Conservation (phyloP, 2,888 invertebrate genomes). For the Liopterus haemorrhoidalis region DNA sequence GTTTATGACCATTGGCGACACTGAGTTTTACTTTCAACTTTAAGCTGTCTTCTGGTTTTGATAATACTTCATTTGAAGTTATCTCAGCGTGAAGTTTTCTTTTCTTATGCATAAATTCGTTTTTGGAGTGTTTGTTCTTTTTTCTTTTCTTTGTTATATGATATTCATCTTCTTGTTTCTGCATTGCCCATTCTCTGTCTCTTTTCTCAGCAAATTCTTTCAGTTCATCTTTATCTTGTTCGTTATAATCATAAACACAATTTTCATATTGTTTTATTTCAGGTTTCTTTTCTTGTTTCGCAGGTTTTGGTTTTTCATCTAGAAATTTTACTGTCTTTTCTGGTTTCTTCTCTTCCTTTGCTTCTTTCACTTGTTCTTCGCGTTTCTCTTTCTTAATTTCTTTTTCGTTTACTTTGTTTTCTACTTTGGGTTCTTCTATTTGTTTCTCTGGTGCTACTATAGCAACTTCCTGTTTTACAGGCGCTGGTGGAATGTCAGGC, state of each 20-base stretch:
- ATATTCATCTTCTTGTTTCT: conserved; percentile 40
- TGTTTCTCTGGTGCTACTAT: too few species aligned
- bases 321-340: conserved; percentile 13
- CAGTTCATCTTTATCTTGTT: conserved; percentile 44
- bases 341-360: conserved; percentile 1
- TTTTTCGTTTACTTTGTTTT: too few species aligned
- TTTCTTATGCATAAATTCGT: conserved; percentile 47
- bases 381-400: conserved; percentile 10
- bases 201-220: conserved; percentile 44
- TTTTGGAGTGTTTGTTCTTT: conserved; percentile 53
- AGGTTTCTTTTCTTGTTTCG: conserved; percentile 3
- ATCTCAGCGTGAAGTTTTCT: conserved; percentile 54
- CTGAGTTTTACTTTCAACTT: conserved; percentile 52
- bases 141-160: conserved; percentile 50
- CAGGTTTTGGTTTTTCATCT: conserved; percentile 8
- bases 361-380: conserved; percentile 13
- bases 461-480: conserved; percentile 13
- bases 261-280: conserved; percentile 10
- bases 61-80: conserved; percentile 37
- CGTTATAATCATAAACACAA: conserved; percentile 43
- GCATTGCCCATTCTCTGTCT: conserved; percentile 45
- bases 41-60: conserved; percentile 45
- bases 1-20: conserved; percentile 45
- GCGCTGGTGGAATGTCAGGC: conserved; percentile 36
- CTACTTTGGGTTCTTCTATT: too few species aligned